These are phyloP conservation scores for Pollimyrus isidori DNA, from an alignment of 2,113 vertebrate genomes.

Conservation along the genomic window DNA sequence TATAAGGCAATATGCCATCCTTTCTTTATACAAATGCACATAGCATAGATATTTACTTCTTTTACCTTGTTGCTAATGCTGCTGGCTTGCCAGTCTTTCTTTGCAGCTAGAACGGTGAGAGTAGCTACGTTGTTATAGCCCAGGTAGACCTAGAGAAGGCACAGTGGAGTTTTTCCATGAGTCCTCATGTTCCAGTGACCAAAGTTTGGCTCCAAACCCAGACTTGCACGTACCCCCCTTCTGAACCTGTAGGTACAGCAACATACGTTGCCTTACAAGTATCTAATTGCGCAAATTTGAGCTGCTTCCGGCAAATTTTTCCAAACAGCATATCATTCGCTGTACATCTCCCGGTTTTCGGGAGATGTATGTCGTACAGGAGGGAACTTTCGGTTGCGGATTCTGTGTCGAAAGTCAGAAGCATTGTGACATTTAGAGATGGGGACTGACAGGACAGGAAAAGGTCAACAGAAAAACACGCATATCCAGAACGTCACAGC, in stretches of 20 bases:
- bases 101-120: slow-evolving; percentile 51
- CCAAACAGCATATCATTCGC: neutral
- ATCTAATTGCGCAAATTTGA: neutral
- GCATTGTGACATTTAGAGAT: neutral
- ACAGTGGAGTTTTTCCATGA: neutral
- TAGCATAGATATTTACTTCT: too few species aligned
- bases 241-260: neutral
- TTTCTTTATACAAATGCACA: neutral
- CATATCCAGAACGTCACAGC: neutral
- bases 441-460: neutral
- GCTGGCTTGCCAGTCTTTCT: slow-evolving; percentile 56
- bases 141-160: slow-evolving; percentile 51
- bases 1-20: neutral
- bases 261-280: neutral
- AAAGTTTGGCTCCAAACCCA: neutral
- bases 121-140: slow-evolving; percentile 58
- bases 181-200: neutral
- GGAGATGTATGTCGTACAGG: neutral
- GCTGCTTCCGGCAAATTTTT: neutral
- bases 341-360: neutral
- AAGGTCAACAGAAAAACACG: neutral
- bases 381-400: neutral
- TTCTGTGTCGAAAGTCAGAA: neutral
- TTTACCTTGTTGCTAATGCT: slow-evolving; percentile 45
- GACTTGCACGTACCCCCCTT: neutral